Evolutionary conservation across 2,113 vertebrate species (phyloP).

Genomic region (Sakesphorus luctuosus): DNA sequence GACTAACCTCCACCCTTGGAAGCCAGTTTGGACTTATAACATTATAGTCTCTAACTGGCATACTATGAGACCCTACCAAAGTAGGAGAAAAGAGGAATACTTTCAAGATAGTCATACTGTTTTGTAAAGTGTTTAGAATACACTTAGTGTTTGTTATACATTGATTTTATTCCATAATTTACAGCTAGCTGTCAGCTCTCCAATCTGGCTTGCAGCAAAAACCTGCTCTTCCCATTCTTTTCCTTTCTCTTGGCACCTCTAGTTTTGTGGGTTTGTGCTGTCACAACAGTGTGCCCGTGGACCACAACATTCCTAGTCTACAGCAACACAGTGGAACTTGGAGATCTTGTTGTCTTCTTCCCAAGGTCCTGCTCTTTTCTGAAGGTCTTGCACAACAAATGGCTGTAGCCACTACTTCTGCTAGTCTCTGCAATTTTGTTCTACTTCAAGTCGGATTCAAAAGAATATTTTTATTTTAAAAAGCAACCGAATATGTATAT

Average conservation of each 20-base stretch:
- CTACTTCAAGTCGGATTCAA: not conserved
- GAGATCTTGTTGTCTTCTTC: not conserved
- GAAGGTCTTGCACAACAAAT: not conserved
- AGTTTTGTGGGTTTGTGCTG: not conserved
- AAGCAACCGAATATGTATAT: not conserved
- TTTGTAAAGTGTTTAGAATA: not conserved
- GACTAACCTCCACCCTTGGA: not conserved
- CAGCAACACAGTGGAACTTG: not conserved
- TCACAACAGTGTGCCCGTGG: not conserved
- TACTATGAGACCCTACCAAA: not conserved
- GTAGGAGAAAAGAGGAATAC: not conserved
- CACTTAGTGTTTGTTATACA: not conserved
- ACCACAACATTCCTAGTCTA: not conserved
- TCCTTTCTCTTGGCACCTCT: not conserved
- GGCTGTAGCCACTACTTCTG: not conserved
- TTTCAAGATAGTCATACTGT: not conserved
- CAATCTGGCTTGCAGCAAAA: not conserved
- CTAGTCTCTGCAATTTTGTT: not conserved
- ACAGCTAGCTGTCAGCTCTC: not conserved
- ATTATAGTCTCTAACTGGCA: not conserved
- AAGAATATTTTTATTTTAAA: not conserved
- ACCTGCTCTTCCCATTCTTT: not conserved
- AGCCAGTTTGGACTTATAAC: not conserved
- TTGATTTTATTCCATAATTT: not conserved
- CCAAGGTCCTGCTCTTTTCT: not conserved